Percentiles rank a stretch among this genome's conserved stretches.
Conservation (phyloP, 2,797 vertebrate genomes). For the Notolepis coatsorum region DNA sequence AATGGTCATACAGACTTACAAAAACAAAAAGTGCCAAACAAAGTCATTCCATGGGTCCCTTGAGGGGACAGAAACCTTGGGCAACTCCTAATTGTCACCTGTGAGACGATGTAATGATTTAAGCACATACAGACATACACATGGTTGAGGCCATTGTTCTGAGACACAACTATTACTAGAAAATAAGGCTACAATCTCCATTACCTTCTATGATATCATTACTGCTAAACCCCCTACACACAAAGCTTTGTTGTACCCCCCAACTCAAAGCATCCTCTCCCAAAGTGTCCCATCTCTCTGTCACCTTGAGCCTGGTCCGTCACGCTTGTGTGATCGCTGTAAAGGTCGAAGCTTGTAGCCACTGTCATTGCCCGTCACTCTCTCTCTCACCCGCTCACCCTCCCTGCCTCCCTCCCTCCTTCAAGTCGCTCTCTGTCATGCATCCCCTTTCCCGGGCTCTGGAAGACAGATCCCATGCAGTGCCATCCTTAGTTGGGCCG, state of each 20-base stretch:
- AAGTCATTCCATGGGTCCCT: too few species aligned
- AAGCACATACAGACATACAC: too few species aligned
- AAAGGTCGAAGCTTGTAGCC: conserved; percentile 86
- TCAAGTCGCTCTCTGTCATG: conserved; percentile 70
- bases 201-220: conserved; percentile 32
- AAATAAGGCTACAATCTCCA: too few species aligned
- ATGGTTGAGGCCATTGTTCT: conserved; percentile 18
- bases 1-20: too few species aligned
- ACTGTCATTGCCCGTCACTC: conserved; percentile 88
- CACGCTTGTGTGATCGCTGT: conserved; percentile 82
- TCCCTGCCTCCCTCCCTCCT: conserved; percentile 62
- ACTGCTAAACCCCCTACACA: conserved; percentile 43
- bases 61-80: too few species aligned
- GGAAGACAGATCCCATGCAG: conserved; percentile 77
- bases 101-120: conserved; percentile 20
- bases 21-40: too few species aligned
- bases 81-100: too few species aligned
- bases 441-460: conserved; percentile 65
- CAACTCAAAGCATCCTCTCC: conserved; percentile 36
- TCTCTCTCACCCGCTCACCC: conserved; percentile 59
- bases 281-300: conserved; percentile 62
- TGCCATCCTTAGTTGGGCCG: conserved; percentile 71
- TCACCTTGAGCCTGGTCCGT: conserved; percentile 82
- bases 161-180: too few species aligned
- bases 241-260: conserved; percentile 57